These are phyloP conservation scores for Hydropsyche betteni DNA, from an alignment of 2,888 invertebrate genomes.

Conservation along the genomic window DNA sequence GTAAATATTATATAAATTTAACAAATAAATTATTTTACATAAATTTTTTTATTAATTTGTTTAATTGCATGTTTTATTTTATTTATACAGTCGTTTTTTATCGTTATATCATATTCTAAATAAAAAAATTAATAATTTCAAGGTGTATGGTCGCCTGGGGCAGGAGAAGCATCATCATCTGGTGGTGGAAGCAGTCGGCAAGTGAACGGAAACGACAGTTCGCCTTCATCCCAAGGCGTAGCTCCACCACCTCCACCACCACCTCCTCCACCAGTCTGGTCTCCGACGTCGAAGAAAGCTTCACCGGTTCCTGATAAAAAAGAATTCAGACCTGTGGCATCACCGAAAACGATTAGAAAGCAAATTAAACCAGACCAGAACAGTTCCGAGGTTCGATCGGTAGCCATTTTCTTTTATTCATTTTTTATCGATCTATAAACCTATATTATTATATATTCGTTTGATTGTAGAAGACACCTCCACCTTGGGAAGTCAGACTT, in stretches of 20 bases:
- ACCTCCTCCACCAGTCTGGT: constrained; percentile 79
- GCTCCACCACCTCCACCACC: constrained; percentile 63
- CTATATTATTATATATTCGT: constrained; percentile 9
- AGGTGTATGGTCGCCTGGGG: constrained; percentile 73
- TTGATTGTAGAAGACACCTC: constrained; percentile 41
- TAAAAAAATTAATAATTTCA: constrained; percentile 40
- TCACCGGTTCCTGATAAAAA: constrained; percentile 80
- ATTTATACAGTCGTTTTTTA: too few species aligned
- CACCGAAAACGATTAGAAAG: constrained; percentile 70
- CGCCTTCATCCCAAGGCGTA: constrained; percentile 59
- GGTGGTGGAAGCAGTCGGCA: constrained; percentile 51
- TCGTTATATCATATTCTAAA: too few species aligned
- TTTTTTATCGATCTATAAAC: background rate
- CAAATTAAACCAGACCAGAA: constrained; percentile 56
- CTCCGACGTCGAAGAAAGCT: constrained; percentile 75
- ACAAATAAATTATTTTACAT: too few species aligned
- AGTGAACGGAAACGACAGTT: constrained; percentile 55
- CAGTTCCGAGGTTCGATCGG: constrained; percentile 55
- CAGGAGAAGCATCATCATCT: constrained; percentile 55
- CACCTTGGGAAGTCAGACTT: constrained; percentile 51
- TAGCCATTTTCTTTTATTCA: background rate
- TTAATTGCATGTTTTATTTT: too few species aligned
- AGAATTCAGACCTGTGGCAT: constrained; percentile 81
- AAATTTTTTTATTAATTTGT: too few species aligned
- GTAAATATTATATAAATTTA: too few species aligned